A percentile compares a stretch with the other conserved stretches of the same genome.
phyloP scores from a whole-genome alignment of 2,888 invertebrate genomes.

The Nemurella pictetii region DNA sequence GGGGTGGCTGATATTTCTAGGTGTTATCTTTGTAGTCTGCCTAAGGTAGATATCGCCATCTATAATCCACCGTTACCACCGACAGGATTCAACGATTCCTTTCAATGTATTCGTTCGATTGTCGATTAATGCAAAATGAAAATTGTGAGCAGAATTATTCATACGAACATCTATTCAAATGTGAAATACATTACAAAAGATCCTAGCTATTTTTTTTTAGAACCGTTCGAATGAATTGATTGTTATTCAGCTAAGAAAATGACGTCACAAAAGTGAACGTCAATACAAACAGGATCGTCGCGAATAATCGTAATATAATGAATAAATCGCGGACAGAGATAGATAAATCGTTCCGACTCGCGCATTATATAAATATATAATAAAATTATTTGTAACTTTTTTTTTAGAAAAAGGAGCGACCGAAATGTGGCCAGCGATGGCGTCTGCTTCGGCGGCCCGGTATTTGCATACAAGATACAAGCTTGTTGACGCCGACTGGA shows the following conservation, averaged over 20 bases:
- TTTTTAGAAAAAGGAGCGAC: neutral
- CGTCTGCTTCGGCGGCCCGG: no score
- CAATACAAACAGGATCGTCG: neutral
- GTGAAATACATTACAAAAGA: neutral
- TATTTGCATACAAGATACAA: conserved; percentile 7
- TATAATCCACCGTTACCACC: neutral
- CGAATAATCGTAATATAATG: neutral
- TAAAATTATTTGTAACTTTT: neutral
- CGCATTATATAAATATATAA: neutral
- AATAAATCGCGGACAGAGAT: neutral
- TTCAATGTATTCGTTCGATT: neutral
- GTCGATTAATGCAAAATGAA: neutral
- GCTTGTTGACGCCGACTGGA: neutral
- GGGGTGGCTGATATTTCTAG: neutral
- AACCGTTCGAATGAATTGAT: neutral
- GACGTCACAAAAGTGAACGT: neutral
- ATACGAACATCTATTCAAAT: conserved; percentile 3
- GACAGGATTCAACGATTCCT: neutral
- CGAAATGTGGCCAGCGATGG: neutral
- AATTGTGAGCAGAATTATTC: neutral
- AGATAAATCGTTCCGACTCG: neutral
- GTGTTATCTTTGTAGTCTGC: neutral
- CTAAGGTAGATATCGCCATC: neutral
- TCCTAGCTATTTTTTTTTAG: neutral
- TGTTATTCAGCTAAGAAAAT: neutral